These are phyloP conservation scores for Struthidea cinerea DNA, from an alignment of 2,113 vertebrate genomes.

Conservation along the genomic window DNA sequence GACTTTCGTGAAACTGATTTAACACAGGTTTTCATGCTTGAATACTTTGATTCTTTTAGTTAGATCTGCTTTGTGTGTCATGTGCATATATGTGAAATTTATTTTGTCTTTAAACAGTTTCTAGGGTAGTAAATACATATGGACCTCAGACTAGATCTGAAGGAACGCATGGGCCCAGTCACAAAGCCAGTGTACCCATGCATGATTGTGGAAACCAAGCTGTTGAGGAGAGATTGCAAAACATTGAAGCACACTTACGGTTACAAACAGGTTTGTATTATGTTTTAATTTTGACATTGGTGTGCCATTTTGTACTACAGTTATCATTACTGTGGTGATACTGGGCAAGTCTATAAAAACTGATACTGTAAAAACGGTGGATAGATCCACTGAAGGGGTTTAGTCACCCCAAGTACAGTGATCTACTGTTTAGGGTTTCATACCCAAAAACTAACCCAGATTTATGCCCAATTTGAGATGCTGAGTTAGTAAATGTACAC, in stretches of 20 bases:
- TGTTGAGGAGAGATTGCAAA: conserved; percentile 90
- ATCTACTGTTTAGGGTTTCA: not conserved
- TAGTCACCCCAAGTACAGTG: not conserved
- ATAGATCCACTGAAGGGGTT: not conserved
- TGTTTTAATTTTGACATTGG: not conserved
- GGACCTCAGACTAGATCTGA: conserved; percentile 89
- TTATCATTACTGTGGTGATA: not conserved
- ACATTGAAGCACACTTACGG: conserved; percentile 92
- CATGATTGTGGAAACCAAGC: conserved; percentile 88
- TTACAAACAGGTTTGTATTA: conserved; percentile 81
- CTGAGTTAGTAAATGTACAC: not conserved
- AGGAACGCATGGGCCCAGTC: conserved; percentile 67
- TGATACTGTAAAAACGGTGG: not conserved
- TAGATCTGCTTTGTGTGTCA: not conserved
- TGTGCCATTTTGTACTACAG: not conserved
- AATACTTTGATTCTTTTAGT: not conserved
- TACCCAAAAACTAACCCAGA: not conserved
- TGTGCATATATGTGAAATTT: not conserved
- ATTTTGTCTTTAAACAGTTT: conserved; percentile 76
- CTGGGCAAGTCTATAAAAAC: not conserved
- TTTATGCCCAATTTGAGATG: not conserved
- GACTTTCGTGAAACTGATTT: not conserved
- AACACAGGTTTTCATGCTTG: not conserved
- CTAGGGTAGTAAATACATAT: conserved; percentile 92
- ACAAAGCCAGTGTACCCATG: conserved; percentile 62